Percentiles rank a stretch among this genome's conserved stretches.
These are phyloP conservation scores for Taenioides sp. DNA, from an alignment of 2,797 vertebrate species.

Conservation along the genomic window DNA sequence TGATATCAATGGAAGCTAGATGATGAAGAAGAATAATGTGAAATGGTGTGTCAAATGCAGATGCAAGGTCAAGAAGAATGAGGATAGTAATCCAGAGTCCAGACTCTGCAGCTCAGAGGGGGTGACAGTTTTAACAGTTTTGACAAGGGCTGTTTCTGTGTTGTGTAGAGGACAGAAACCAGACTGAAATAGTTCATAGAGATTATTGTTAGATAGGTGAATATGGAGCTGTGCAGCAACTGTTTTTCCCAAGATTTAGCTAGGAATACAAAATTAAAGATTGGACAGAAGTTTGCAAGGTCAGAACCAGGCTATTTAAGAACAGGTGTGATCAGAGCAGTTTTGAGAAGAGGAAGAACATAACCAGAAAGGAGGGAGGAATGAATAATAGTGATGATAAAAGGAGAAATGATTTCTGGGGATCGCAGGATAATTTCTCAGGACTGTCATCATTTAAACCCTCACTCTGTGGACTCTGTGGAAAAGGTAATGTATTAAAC, in stretches of 20 bases:
- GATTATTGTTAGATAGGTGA: not conserved
- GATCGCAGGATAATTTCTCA: too few relatives aligned
- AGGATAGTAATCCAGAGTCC: not conserved
- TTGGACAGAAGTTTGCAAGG: not conserved
- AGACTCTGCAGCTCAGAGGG: not conserved
- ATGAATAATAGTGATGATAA: too few relatives aligned
- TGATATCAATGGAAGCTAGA: not conserved
- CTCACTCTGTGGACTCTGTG: too few relatives aligned
- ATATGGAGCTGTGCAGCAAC: not conserved
- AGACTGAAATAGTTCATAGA: too few relatives aligned
- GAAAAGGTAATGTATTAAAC: too few relatives aligned
- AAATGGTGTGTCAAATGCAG: not conserved
- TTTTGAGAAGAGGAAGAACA: conserved; percentile 10
- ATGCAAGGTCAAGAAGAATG: not conserved
- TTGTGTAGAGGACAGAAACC: too few relatives aligned
- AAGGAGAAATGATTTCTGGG: too few relatives aligned
- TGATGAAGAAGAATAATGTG: not conserved
- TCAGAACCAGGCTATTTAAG: conserved; percentile 4
- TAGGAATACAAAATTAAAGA: not conserved
- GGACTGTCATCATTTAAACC: too few relatives aligned
- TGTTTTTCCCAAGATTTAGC: not conserved
- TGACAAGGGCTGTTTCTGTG: too few relatives aligned
- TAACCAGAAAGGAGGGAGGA: not conserved
- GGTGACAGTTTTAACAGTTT: too few relatives aligned
- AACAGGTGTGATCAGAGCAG: not conserved